Evolutionary conservation across 2,888 invertebrate species (phyloP), one percentile per base, ranked within the genome.

Genomic region (Caenorhabditis drosophilae): DNA sequence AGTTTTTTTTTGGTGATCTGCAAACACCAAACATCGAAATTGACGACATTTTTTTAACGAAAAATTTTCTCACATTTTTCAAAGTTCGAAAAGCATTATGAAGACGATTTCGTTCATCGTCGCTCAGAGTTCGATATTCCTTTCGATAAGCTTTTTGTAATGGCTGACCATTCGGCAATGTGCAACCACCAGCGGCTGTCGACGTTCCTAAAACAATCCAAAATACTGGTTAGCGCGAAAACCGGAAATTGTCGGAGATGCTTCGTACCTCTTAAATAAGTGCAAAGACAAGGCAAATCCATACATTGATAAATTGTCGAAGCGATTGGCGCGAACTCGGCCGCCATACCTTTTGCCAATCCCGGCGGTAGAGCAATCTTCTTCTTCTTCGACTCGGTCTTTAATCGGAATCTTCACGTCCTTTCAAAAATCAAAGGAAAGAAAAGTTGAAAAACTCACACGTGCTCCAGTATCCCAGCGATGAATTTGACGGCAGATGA

Each of bases 271-370:
- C 79, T 70, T 34, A 81, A 54, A 58, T 78, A 81, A 22, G 70
- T 66, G 51, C 80, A 80, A 23, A 81, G 59, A 57, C 81, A 81
- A n/a, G 73, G 67, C 34, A 80, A 50, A 52, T 79, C 79, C 79
- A 81, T 74, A 62, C 81, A 81, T 55, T 80, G 75, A 44, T 77
- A 77, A 45, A 78, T 72, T 9, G 60, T 70, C 9, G 76, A 67
- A 15, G 79, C 75, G 47, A 80, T 76, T 7, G 77, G 79, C 0
- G 80, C 79, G 40, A 80, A 57, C 48, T 80, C 79, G 2, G 78
- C 78, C 0, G 78, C 75, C 55, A 76, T 55, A 44, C 72, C 69
- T 40, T 57, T 48, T 11, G 51, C 70, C 26, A 77, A 51, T 23
- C 79, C 78, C 1, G 80, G 80, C 12, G 80, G 79, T 16, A 78